A percentile compares a stretch with the other conserved stretches of the same genome.
Evolutionary conservation across 2,888 invertebrate genomes (phyloP).

Genomic region (Luffia ferchaultella): DNA sequence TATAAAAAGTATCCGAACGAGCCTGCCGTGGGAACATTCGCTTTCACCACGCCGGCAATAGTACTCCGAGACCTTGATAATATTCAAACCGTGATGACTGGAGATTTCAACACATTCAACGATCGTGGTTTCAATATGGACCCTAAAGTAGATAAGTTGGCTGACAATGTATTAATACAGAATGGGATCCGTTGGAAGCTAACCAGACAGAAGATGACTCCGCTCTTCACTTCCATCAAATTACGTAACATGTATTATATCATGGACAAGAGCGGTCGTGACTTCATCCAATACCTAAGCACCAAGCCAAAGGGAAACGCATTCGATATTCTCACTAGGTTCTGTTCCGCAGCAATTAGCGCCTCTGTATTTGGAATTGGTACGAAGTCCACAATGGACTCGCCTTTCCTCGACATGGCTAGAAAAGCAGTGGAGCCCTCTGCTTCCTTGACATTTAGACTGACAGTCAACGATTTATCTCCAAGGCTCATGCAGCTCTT

Average conservation of each 20-base stretch:
- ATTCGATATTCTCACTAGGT: slow-evolving; percentile 23
- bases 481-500: slow-evolving; percentile 26
- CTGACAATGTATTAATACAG: slow-evolving; percentile 29
- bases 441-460: slow-evolving; percentile 18
- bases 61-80: slow-evolving; percentile 27
- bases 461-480: slow-evolving; percentile 20
- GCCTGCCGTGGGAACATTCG: not conserved
- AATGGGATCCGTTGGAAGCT: slow-evolving; percentile 36
- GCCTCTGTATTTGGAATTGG: slow-evolving; percentile 44
- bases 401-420: slow-evolving; percentile 31
- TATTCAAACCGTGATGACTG: slow-evolving; percentile 25
- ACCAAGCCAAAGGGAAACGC: slow-evolving; percentile 18
- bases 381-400: slow-evolving; percentile 30
- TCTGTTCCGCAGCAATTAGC: slow-evolving; percentile 31
- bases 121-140: slow-evolving; percentile 25
- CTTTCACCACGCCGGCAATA: slow-evolving; percentile 17
- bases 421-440: slow-evolving; percentile 25
- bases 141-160: slow-evolving; percentile 24
- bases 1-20: slow-evolving; percentile 1
- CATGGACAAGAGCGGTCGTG: slow-evolving; percentile 33
- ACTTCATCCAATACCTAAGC: slow-evolving; percentile 30
- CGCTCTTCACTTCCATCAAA: slow-evolving; percentile 37
- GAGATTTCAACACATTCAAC: slow-evolving; percentile 29
- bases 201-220: slow-evolving; percentile 37
- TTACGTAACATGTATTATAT: slow-evolving; percentile 42